phyloP scores from a whole-genome alignment of 2,797 vertebrate species.

The Brachyrhaphis roseni region DNA sequence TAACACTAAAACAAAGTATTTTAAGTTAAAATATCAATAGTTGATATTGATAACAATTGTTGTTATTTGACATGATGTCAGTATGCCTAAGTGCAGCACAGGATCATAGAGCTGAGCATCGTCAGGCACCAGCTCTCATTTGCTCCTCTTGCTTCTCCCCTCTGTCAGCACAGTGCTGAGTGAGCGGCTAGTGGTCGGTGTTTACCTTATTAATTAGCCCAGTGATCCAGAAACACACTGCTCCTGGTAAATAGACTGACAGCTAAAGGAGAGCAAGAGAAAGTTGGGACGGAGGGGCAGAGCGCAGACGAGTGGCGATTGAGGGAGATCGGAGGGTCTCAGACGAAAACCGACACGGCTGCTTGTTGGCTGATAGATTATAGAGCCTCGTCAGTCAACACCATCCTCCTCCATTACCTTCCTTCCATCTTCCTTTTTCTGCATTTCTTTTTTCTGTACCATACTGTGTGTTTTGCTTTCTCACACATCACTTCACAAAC shows the following conservation, averaged over 20 bases:
- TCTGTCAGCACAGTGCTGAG: slow-evolving; percentile 63
- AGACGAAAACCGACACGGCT: slow-evolving; percentile 38
- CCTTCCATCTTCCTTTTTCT: not conserved
- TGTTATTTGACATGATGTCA: not conserved
- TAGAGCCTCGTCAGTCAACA: slow-evolving; percentile 47
- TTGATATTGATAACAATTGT: no score
- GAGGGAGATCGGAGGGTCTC: slow-evolving; percentile 22
- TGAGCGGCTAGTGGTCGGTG: slow-evolving; percentile 57
- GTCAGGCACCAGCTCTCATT: not conserved
- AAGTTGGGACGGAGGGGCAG: not conserved
- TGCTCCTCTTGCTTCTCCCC: slow-evolving; percentile 26
- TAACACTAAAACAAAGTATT: not conserved
- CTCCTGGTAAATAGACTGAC: slow-evolving; percentile 71
- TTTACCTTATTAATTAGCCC: slow-evolving; percentile 80
- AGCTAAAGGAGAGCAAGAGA: slow-evolving; percentile 40
- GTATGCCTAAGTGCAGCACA: not conserved
- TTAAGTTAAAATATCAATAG: not conserved
- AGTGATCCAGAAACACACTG: slow-evolving; percentile 76
- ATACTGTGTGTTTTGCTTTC: not conserved
- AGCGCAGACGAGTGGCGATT: slow-evolving; percentile 5
- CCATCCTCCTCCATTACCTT: not conserved
- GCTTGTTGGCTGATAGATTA: slow-evolving; percentile 47
- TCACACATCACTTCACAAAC: not conserved
- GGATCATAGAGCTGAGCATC: not conserved
- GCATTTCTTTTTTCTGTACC: not conserved